A percentile compares a stretch with the other conserved stretches of the same genome.
Evolutionary conservation across 37 sponge, comb jelly and placozoan species (phyloP).

Genomic region (Beroe ovata): DNA sequence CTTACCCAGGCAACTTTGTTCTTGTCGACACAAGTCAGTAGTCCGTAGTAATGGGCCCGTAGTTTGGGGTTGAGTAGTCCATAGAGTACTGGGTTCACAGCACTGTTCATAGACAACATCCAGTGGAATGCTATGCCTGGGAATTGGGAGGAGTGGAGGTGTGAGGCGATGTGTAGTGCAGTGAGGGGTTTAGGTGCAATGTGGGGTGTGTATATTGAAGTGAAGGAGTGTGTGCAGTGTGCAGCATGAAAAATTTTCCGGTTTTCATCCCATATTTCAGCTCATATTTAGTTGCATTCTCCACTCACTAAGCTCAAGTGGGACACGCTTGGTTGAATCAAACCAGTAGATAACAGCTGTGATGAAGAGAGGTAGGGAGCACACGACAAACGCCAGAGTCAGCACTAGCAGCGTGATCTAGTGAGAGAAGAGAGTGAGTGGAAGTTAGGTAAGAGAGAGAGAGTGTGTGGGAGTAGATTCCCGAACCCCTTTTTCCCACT

Average conservation of each 20-base stretch:
- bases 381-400: constrained; percentile 61
- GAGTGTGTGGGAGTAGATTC: too few relatives aligned
- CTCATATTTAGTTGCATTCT: too few relatives aligned
- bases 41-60: background rate
- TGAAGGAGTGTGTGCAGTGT: too few relatives aligned
- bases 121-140: constrained; percentile 66
- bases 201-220: too few relatives aligned
- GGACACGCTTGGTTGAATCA: constrained; percentile 35
- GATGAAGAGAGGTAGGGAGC: constrained; percentile 58
- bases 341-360: constrained; percentile 58
- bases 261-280: too few relatives aligned
- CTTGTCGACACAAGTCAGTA: constrained; percentile 36
- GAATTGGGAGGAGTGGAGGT: background rate
- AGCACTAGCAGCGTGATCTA: constrained; percentile 41
- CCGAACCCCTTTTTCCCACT: too few relatives aligned
- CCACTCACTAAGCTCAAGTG: constrained; percentile 27
- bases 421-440: too few relatives aligned
- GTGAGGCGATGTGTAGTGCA: too few relatives aligned
- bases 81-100: constrained; percentile 48
- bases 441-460: too few relatives aligned
- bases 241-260: too few relatives aligned
- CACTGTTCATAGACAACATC: constrained; percentile 64
- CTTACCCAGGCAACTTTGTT: constrained; percentile 45
- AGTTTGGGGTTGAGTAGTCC: constrained; percentile 58
- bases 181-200: too few relatives aligned